phyloP scores from a whole-genome alignment of 1,140 invertebrate species.

The Cyrtorhinus lividipennis region DNA sequence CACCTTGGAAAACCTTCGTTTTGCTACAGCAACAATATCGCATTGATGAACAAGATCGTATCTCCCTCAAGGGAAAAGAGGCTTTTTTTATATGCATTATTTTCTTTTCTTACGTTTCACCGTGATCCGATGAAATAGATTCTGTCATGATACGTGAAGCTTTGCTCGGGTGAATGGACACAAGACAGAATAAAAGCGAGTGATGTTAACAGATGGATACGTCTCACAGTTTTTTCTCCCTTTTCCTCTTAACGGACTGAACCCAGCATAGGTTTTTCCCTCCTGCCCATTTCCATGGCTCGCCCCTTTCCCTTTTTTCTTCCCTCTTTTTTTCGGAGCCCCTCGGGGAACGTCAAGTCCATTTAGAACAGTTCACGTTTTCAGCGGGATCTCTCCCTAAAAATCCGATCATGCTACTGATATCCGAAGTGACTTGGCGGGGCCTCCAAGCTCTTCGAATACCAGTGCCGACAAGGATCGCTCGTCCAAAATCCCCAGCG shows the following conservation, averaged over 20 bases:
- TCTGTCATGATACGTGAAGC: not conserved
- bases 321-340: not conserved
- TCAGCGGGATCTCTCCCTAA: not conserved
- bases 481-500: too few species aligned
- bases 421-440: too few species aligned
- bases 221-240: not conserved
- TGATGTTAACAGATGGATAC: not conserved
- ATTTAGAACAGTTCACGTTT: not conserved
- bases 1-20: too few species aligned
- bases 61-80: too few species aligned
- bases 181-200: not conserved
- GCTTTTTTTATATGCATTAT: not conserved
- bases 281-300: too few species aligned
- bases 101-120: not conserved
- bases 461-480: too few species aligned
- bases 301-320: not conserved
- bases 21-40: too few species aligned
- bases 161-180: not conserved
- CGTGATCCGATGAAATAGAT: not conserved
- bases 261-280: too few species aligned
- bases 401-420: too few species aligned
- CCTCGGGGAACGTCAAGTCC: not conserved
- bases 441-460: too few species aligned
- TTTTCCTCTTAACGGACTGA: too few species aligned
- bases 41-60: too few species aligned